These are phyloP conservation scores for Charaxes varanes DNA, from an alignment of 1,140 invertebrate genomes.

Conservation along the genomic window DNA sequence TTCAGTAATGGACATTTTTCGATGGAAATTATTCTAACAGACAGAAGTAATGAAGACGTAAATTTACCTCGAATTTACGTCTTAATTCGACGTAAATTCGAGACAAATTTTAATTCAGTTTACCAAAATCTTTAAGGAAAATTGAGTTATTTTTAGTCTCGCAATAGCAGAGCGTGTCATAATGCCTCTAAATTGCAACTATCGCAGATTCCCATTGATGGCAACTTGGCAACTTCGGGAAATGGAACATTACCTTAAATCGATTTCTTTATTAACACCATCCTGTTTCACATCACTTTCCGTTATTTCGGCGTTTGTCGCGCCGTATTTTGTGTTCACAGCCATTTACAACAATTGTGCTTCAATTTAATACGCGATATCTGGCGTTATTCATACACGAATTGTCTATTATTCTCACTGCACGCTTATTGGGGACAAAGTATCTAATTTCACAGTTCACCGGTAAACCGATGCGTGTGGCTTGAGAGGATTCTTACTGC, in stretches of 20 bases:
- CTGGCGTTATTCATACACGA: background rate
- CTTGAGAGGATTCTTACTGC: constrained; percentile 32
- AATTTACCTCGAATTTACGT: no score
- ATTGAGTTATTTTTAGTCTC: no score
- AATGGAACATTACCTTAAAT: constrained; percentile 43
- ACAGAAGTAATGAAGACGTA: no score
- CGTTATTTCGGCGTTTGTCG: constrained; percentile 35
- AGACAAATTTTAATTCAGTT: no score
- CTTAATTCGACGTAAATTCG: no score
- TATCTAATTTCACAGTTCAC: constrained; percentile 18
- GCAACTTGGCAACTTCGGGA: no score
- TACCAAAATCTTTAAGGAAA: no score
- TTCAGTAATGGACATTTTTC: no score
- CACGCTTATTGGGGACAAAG: constrained; percentile 18
- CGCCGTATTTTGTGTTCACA: constrained; percentile 40
- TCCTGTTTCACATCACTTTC: constrained; percentile 29
- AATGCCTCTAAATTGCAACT: no score
- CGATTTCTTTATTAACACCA: constrained; percentile 29
- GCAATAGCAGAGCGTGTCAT: no score
- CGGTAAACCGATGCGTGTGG: constrained; percentile 28
- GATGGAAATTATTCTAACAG: no score
- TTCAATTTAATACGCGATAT: background rate
- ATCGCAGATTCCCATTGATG: no score
- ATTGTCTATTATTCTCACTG: constrained; percentile 15
- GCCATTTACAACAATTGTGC: background rate